Evolutionary conservation across 92 coral and sea anemone species (phyloP), one percentile per base, ranked within the genome.

Genomic region (Chrysogorgia sp.): DNA sequence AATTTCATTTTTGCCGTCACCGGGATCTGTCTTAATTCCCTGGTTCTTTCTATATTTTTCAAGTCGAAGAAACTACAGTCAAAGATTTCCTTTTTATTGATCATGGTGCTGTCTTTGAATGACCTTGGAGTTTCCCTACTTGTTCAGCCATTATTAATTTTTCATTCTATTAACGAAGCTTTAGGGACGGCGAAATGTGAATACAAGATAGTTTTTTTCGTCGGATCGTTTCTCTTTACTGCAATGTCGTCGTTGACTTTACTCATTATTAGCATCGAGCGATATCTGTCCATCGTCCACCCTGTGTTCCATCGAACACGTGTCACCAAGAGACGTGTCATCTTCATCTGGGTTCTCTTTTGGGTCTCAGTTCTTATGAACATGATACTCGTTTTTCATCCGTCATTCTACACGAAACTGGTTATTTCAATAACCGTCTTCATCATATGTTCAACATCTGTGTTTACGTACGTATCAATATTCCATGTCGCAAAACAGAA

Each of bases 261-360:
- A 10, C 23, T 68, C 58, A 48, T 68, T 0, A 68, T 68, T 33
- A 68, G 45, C 34, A 68, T 48, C 25, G 75, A 68, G 19, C 40
- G 75, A 6, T 68, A 68, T 25, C 19, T 68, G 19, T 41, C 75
- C 58, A 41, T 68, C 5, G 75, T 68, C n/a, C 75, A 32, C 29
- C 75, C 75, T 0, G 3, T 68, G 1, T 41, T 41, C 29, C 75
- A 68, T 68, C 75, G 50, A 0, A 32, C 14, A 7, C 22, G 8
- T n/a, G 58, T 68, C 33, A 68, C 58, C 34, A 68, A 68, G 37
- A 7, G 31, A 25, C 40, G 41, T 2, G 34, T 34, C 15, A 13
- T 65, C 17, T 10, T 34, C 4, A 24, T 17, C 7, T 65, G 48
- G 23, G 15, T 22, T 15, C 0, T 65, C 19, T 34, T 5, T 29